Evolutionary conservation across 1,140 invertebrate species (phyloP).

Genomic region (Teleogryllus occipitalis): DNA sequence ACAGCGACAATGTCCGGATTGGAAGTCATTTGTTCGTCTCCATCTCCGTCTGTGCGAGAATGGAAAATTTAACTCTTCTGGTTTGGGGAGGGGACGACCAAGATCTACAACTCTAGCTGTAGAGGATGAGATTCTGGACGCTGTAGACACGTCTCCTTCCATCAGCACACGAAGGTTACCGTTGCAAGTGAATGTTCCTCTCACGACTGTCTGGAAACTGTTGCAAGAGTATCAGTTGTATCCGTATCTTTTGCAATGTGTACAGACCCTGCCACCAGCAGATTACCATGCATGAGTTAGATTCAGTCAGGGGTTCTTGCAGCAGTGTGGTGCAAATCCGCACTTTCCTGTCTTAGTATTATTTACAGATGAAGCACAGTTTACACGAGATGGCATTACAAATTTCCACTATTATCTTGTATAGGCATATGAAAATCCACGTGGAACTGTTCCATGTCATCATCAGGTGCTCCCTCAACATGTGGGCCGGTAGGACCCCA

Average conservation of each 20-base stretch:
- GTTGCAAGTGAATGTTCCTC: conserved; percentile 8
- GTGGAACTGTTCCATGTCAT: too few species aligned
- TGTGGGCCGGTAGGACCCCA: too few species aligned
- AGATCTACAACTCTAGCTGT: background rate
- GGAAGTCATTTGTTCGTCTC: background rate
- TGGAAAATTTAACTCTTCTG: background rate
- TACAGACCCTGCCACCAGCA: background rate
- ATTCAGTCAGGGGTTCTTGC: background rate
- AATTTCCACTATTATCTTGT: background rate
- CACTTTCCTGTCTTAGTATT: background rate
- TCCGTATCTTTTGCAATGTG: background rate
- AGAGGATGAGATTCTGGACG: too few species aligned
- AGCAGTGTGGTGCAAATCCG: background rate
- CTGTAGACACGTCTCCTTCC: background rate
- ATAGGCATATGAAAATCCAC: background rate
- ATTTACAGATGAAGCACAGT: background rate
- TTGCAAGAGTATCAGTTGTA: background rate
- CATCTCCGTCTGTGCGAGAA: background rate
- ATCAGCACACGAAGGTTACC: conserved; percentile 6
- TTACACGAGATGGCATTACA: background rate
- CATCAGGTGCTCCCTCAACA: too few species aligned
- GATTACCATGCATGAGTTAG: background rate
- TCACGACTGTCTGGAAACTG: background rate
- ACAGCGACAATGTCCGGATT: too few species aligned
- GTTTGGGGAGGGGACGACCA: too few species aligned